These are phyloP conservation scores for Macroramphosus scolopax DNA, from an alignment of 2,797 vertebrate genomes.

Conservation along the genomic window DNA sequence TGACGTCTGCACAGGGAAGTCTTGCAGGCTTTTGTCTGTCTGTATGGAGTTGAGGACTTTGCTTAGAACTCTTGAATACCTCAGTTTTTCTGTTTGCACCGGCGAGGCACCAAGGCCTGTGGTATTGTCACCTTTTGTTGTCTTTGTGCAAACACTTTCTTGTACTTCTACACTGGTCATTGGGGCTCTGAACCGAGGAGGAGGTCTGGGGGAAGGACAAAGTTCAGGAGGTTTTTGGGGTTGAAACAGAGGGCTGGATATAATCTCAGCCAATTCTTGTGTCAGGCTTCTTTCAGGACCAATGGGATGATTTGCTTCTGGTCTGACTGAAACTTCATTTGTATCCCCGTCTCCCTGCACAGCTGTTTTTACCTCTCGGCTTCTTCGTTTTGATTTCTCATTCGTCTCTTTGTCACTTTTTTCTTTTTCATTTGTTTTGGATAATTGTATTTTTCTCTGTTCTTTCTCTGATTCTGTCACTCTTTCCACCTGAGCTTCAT, in stretches of 20 bases:
- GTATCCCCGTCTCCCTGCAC: conserved; percentile 5
- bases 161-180: conserved; percentile 28
- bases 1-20: conserved; percentile 8
- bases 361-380: not conserved
- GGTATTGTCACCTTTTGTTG: conserved; percentile 8
- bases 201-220: conserved; percentile 30
- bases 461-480: conserved; percentile 3
- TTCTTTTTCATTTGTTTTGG: conserved; percentile 9
- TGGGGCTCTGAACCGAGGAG: conserved; percentile 63
- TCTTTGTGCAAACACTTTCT: conserved; percentile 6
- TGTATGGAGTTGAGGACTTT: conserved; percentile 79
- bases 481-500: conserved; percentile 12
- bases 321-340: conserved; percentile 7
- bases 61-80: conserved; percentile 65
- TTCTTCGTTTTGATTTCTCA: not conserved
- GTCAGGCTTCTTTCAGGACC: conserved; percentile 57
- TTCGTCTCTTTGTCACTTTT: conserved; percentile 7
- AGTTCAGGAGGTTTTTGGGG: conserved; percentile 14
- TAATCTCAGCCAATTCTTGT: conserved; percentile 67
- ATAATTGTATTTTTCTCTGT: not conserved
- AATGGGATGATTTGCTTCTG: not conserved
- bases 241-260: conserved; percentile 46
- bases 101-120: conserved; percentile 30
- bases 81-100: conserved; percentile 34
- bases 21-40: conserved; percentile 44